Evolutionary conservation across 2,113 vertebrate species (phyloP).

Genomic region (Sturnus vulgaris): DNA sequence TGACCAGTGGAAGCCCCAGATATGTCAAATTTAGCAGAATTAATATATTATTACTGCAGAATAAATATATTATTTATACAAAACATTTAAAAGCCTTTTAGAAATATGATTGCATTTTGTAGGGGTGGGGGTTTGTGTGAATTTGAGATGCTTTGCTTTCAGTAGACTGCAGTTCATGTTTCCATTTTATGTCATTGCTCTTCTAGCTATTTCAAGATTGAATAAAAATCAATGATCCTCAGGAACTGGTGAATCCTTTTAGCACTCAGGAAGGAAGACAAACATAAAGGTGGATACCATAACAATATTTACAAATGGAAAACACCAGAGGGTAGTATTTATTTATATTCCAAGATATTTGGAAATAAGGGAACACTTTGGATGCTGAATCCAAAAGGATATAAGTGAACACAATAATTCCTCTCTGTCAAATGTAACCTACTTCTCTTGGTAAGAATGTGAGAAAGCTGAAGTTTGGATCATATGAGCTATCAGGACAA

Average conservation of each 20-base stretch:
- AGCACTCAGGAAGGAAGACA: neutral
- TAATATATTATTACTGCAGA: neutral
- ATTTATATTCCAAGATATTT: conserved; percentile 56
- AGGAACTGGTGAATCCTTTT: neutral
- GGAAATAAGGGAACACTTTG: neutral
- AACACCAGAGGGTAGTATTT: conserved; percentile 72
- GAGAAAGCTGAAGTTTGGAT: neutral
- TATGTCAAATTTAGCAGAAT: neutral
- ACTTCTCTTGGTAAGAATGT: neutral
- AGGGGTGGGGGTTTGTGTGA: neutral
- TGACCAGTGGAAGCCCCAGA: neutral
- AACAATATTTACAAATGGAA: conserved; percentile 41
- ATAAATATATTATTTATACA: neutral
- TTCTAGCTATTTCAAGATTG: neutral
- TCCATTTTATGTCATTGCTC: neutral
- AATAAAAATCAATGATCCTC: neutral
- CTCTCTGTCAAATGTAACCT: neutral
- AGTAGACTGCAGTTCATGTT: neutral
- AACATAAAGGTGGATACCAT: neutral
- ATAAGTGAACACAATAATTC: neutral
- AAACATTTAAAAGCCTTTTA: neutral
- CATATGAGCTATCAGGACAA: neutral
- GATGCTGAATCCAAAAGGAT: neutral
- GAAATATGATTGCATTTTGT: neutral
- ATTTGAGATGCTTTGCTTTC: neutral